Evolutionary conservation across 2,113 vertebrate genomes (phyloP).

Genomic region (Gnathonemus longibarbis): DNA sequence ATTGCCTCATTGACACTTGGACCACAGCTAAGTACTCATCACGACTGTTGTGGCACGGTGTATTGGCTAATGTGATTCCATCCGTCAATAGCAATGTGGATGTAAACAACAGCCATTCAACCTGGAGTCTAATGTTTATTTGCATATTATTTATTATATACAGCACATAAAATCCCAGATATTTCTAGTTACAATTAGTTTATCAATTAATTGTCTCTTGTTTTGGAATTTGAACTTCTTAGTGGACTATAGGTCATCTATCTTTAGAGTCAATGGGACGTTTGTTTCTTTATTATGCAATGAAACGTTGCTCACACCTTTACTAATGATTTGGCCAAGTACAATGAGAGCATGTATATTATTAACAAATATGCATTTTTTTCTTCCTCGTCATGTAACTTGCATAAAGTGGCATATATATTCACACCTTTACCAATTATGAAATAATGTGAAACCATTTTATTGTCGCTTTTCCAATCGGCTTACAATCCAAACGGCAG

Average conservation of each 20-base stretch:
- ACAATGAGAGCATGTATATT: background rate
- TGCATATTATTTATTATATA: background rate
- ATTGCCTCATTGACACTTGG: constrained; percentile 3
- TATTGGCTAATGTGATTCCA: background rate
- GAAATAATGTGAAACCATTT: background rate
- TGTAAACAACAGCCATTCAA: background rate
- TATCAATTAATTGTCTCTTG: background rate
- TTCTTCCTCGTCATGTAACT: background rate
- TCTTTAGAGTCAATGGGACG: background rate
- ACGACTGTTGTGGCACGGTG: background rate
- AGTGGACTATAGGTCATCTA: background rate
- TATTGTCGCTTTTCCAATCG: background rate
- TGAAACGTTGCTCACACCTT: background rate
- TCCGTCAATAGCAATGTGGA: background rate
- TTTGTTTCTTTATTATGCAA: background rate
- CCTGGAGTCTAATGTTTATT: background rate
- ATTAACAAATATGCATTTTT: background rate
- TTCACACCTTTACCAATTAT: background rate
- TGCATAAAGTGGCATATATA: background rate
- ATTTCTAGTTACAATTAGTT: background rate
- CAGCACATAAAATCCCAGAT: background rate
- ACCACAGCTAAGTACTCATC: background rate
- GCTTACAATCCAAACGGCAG: background rate
- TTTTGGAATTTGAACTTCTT: background rate
- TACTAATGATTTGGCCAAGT: background rate